phyloP scores from a whole-genome alignment of 1,140 invertebrate genomes.

The Mycetomoellerius zeteki region DNA sequence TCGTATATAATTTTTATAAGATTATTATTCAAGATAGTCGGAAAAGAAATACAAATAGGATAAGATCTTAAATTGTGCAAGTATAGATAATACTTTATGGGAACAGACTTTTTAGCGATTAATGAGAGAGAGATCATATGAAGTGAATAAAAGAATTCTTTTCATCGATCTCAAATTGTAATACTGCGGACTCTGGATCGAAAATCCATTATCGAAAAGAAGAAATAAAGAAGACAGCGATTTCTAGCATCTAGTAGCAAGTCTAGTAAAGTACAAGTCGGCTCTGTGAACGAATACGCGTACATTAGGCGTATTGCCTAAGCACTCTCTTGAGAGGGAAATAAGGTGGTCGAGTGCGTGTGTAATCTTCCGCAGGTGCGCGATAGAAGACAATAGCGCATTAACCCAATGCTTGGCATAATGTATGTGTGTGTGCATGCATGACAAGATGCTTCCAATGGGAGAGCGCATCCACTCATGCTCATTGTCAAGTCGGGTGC shows the following conservation, averaged over 20 bases:
- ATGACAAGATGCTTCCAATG: conserved; percentile 71
- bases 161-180: background rate
- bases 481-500: conserved; percentile 75
- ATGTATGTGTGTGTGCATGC: background rate
- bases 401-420: conserved; percentile 65
- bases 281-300: background rate
- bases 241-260: background rate
- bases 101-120: background rate
- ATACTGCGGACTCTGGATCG: background rate
- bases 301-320: conserved; percentile 55
- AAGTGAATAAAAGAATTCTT: background rate
- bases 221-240: background rate
- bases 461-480: conserved; percentile 68
- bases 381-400: conserved; percentile 73
- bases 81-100: background rate
- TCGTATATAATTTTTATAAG: background rate
- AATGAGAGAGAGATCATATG: background rate
- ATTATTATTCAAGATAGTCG: background rate
- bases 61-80: too few relatives aligned
- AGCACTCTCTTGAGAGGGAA: conserved; percentile 58
- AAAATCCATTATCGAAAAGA: background rate
- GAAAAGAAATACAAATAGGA: background rate
- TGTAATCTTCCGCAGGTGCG: conserved; percentile 73
- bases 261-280: background rate
- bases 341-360: conserved; percentile 58